These are phyloP conservation scores for Chelonia mydas DNA, from an alignment of 2,797 vertebrate species.

Conservation along the genomic window DNA sequence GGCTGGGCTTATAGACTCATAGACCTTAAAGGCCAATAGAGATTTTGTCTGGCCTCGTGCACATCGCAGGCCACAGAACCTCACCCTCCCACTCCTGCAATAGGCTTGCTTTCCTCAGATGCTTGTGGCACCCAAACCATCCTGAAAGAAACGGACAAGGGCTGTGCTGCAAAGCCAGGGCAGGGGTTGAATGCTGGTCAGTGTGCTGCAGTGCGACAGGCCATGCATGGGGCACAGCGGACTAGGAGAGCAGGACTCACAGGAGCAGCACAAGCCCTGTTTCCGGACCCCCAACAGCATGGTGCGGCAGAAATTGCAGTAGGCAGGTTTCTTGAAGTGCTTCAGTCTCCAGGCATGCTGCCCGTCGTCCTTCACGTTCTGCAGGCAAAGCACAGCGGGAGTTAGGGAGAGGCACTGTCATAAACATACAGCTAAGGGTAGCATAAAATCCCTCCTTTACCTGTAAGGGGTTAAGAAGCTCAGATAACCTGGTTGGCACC, in stretches of 20 bases:
- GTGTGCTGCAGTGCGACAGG: not conserved
- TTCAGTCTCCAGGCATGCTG: constrained; percentile 95
- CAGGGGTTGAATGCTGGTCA: not conserved
- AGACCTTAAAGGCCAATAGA: not conserved
- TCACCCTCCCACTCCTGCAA: not conserved
- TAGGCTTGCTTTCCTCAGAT: not conserved
- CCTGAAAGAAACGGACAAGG: not conserved
- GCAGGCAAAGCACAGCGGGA: not conserved
- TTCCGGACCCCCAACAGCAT: constrained; percentile 95
- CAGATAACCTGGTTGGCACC: no score
- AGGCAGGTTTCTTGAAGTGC: constrained; percentile 97
- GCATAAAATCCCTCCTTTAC: no score
- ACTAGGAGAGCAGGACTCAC: constrained; percentile 80
- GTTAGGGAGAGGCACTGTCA: not conserved
- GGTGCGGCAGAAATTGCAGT: constrained; percentile 95
- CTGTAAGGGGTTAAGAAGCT: no score
- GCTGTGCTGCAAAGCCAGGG: not conserved
- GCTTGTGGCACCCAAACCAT: not conserved
- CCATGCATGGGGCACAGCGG: not conserved
- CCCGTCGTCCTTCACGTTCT: constrained; percentile 93
- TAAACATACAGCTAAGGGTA: no score
- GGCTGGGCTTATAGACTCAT: no score
- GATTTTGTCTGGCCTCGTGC: not conserved
- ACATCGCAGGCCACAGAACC: not conserved
- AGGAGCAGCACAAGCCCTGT: constrained; percentile 94